Percentiles rank a stretch among this genome's conserved stretches.
Evolutionary conservation across 2,888 invertebrate species (phyloP).

Genomic region (Parthenolecanium corni): DNA sequence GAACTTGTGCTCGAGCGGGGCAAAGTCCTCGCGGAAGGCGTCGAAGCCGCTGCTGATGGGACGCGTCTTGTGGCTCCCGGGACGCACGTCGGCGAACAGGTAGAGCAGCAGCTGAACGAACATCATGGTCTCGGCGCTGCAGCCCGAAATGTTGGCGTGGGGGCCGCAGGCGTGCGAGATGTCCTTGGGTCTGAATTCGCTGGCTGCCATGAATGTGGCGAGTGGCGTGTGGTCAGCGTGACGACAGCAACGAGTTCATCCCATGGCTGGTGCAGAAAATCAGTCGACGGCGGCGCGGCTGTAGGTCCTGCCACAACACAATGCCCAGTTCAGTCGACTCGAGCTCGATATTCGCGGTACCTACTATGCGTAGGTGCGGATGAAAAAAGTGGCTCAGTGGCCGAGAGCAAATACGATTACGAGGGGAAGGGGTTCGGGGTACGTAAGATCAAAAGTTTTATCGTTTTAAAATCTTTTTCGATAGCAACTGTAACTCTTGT

Average conservation of each 20-base stretch:
- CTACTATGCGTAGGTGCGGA: no score
- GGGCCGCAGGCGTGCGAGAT: conserved; percentile 30
- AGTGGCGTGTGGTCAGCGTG: background rate
- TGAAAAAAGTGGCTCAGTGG: background rate
- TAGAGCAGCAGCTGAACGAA: conserved; percentile 34
- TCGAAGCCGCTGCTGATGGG: background rate
- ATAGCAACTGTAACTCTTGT: no score
- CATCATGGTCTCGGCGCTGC: conserved; percentile 33
- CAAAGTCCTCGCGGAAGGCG: background rate
- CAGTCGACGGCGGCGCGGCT: background rate
- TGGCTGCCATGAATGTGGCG: conserved; percentile 11
- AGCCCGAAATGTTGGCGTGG: conserved; percentile 31
- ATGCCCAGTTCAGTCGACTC: background rate
- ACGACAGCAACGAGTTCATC: conserved; percentile 4
- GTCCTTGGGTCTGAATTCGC: conserved; percentile 29
- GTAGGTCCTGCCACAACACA: background rate
- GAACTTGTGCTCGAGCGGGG: conserved; percentile 3
- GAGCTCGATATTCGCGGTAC: no score
- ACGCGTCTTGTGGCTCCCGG: conserved; percentile 19
- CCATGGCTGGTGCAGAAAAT: background rate
- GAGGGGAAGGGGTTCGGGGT: background rate
- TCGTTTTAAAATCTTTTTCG: background rate
- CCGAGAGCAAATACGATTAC: background rate
- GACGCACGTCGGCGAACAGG: conserved; percentile 33
- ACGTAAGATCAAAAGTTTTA: background rate